A percentile compares a stretch with the other conserved stretches of the same genome.
Evolutionary conservation across 2,113 vertebrate genomes (phyloP).

Genomic region (Nycticryphes semicollaris): DNA sequence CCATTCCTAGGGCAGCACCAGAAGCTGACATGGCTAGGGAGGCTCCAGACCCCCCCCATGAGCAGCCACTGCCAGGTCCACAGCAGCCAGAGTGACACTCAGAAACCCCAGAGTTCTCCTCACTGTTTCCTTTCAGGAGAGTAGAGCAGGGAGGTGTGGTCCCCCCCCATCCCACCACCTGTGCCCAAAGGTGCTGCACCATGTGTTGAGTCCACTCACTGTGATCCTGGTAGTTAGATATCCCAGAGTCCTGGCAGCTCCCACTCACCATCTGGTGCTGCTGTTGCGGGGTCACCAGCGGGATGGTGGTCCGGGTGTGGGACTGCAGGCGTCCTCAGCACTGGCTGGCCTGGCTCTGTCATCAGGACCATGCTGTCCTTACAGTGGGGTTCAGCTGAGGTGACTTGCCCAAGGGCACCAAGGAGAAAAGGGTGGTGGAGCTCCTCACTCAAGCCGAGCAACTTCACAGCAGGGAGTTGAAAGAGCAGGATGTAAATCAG

Average conservation of each 20-base stretch:
- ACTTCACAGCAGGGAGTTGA: slow-evolving; percentile 46
- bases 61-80: neutral
- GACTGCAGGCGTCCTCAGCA: neutral
- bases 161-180: neutral
- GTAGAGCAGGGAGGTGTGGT: neutral
- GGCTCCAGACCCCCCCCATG: too few relatives aligned
- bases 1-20: neutral
- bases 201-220: accelerated
- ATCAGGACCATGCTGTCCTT: neutral
- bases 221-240: accelerated
- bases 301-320: accelerated
- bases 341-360: neutral
- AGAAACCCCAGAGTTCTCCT: neutral
- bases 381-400: neutral
- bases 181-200: accelerated
- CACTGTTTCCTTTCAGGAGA: too few relatives aligned
- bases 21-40: accelerated
- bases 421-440: neutral
- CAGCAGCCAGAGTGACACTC: neutral
- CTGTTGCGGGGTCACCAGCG: accelerated
- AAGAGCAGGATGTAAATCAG: slow-evolving; percentile 53
- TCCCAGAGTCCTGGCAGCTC: neutral
- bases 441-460: slow-evolving; percentile 8
- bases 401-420: slow-evolving; percentile 19
- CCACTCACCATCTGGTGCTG: accelerated